These are phyloP conservation scores for Pempheris klunzingeri DNA, from an alignment of 2,797 vertebrate genomes.

Conservation along the genomic window DNA sequence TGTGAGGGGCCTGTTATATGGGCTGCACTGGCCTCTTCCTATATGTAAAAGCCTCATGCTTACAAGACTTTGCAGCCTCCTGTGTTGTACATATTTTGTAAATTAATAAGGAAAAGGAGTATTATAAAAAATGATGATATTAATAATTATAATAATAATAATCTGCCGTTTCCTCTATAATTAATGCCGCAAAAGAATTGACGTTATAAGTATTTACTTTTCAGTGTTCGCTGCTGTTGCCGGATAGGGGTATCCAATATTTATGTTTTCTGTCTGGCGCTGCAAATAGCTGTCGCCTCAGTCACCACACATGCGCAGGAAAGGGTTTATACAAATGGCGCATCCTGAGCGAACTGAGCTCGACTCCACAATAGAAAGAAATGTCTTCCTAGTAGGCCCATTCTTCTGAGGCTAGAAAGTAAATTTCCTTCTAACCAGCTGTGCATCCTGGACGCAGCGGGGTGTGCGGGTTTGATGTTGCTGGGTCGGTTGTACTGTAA, in stretches of 20 bases:
- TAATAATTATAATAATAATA: not conserved
- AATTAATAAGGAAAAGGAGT: not conserved
- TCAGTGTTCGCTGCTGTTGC: constrained; percentile 42
- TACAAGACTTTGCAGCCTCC: not conserved
- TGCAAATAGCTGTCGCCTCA: constrained; percentile 76
- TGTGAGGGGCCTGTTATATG: not conserved
- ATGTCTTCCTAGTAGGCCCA: constrained; percentile 55
- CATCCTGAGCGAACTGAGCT: constrained; percentile 51
- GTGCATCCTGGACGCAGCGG: constrained; percentile 55
- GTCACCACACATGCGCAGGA: constrained; percentile 66
- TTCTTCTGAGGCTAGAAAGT: constrained; percentile 67
- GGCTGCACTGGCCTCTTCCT: not conserved
- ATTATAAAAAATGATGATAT: not conserved
- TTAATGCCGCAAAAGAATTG: not conserved
- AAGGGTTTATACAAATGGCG: constrained; percentile 54
- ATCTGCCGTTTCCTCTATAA: not conserved
- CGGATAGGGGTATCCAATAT: constrained; percentile 75
- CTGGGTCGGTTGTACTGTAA: constrained; percentile 4
- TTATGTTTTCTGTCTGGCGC: constrained; percentile 78
- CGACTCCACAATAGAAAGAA: constrained; percentile 53
- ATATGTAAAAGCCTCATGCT: not conserved
- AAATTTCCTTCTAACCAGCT: constrained; percentile 53
- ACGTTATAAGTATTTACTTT: constrained; percentile 40
- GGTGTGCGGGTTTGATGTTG: constrained; percentile 44
- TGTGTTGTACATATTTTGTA: not conserved